phyloP scores from a whole-genome alignment of 2,888 invertebrate genomes.

The Kryphioiulus occultus region DNA sequence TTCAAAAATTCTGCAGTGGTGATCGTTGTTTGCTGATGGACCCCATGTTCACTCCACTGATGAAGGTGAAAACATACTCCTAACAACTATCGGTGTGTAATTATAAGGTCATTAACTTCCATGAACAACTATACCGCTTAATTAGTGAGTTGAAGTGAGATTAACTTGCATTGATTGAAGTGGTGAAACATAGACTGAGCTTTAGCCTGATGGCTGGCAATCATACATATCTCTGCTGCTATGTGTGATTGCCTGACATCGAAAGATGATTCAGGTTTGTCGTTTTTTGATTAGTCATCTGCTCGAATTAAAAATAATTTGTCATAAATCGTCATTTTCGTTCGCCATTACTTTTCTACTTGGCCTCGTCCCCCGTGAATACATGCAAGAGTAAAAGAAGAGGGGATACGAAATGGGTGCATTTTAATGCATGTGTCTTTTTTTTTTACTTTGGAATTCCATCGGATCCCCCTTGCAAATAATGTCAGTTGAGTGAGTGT shows the following conservation, averaged over 20 bases:
- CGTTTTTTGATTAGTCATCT: not conserved
- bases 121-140: too few relatives aligned
- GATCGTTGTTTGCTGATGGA: too few relatives aligned
- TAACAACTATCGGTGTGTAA: too few relatives aligned
- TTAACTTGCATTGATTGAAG: not conserved
- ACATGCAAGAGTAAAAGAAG: slow-evolving; percentile 15
- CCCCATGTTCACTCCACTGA: too few relatives aligned
- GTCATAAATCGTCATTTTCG: not conserved
- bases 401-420: slow-evolving; percentile 10
- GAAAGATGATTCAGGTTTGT: not conserved
- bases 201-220: not conserved
- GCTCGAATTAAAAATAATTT: not conserved
- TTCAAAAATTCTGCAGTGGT: too few relatives aligned
- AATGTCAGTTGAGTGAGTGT: slow-evolving; percentile 39
- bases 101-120: too few relatives aligned
- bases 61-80: too few relatives aligned
- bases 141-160: too few relatives aligned
- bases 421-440: slow-evolving; percentile 31
- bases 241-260: not conserved
- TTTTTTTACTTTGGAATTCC: slow-evolving; percentile 39
- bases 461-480: slow-evolving; percentile 28
- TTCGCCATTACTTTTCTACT: not conserved
- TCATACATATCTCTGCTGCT: not conserved
- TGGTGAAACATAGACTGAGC: not conserved
- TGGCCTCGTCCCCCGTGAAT: not conserved